Evolutionary conservation across 1,140 invertebrate genomes (phyloP), one percentile per base, ranked within the genome.

Genomic region (Myzus persicae): DNA sequence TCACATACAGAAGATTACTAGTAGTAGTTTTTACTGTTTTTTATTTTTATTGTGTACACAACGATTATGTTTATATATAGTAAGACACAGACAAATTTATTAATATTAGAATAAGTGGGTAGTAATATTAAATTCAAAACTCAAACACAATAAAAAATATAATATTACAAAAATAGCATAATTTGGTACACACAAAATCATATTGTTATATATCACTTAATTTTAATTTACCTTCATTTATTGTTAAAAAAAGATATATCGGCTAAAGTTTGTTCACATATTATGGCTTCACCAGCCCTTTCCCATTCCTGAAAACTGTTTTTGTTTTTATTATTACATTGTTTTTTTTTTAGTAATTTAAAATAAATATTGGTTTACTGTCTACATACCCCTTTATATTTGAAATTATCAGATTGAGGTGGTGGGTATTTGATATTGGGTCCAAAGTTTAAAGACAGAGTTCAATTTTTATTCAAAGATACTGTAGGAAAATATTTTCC

Each of bases 401-500:
- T 95, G 31, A 95, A 96, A 18, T 97, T 95, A 1, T 95, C 95
- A 22, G 76, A 85, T n/a, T 96, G 95, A 1, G 96, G 94, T 4
- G 99, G 98, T 44, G 97, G 96, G 96, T 96, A 97, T 95, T 98
- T 98, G 95, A 99, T 99, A 94, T 97, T 97, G 11, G 99, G 99
- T 94, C 99, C 99, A 96, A 99, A 99, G 96, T 99, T 99, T 1
- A 98, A 97, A 90, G 97, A 98, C 20, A 99, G 97, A 1, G 98
- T 98, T 20, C 97, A 97, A 95, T 97, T 98, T 95, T 98, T 99
- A 95, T 98, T 99, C 81, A 99, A 95, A 0, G 99, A 99, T 51
- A 99, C 95, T 0, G 98, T 97, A 3, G 99, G 99, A 95, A 97
- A 99, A 95, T 99, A 99, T 88, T 97, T 96, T n/a, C 99, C 99